These are phyloP conservation scores for Acrocephalus kingi DNA, from an alignment of 2,113 vertebrate species.

Conservation along the genomic window DNA sequence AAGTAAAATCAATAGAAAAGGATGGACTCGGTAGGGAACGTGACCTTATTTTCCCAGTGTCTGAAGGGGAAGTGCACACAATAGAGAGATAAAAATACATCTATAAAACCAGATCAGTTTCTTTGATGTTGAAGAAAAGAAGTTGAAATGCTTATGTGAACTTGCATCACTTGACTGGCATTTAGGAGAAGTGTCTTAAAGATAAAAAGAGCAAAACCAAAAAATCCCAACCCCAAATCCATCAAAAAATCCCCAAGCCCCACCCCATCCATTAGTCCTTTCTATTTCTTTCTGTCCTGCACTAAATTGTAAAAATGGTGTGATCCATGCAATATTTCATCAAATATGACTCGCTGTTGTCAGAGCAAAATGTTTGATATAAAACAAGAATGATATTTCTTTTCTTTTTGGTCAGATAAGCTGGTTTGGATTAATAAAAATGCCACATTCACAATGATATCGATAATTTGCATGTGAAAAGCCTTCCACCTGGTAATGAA, in stretches of 20 bases:
- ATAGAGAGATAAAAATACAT: slow-evolving; percentile 41
- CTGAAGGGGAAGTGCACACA: slow-evolving; percentile 25
- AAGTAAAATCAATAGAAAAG: slow-evolving; percentile 61
- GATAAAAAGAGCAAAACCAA: not conserved
- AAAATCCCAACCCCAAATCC: not conserved
- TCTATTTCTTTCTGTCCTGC: not conserved
- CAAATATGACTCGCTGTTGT: not conserved
- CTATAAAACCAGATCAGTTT: slow-evolving; percentile 5
- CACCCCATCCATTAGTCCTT: not conserved
- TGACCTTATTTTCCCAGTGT: slow-evolving; percentile 47
- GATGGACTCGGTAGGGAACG: slow-evolving; percentile 35
- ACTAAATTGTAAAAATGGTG: not conserved
- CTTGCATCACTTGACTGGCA: not conserved
- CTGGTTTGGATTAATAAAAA: slow-evolving; percentile 54
- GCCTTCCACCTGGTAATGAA: slow-evolving; percentile 52
- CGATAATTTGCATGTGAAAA: slow-evolving; percentile 61
- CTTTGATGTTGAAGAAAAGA: slow-evolving; percentile 26
- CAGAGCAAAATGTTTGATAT: slow-evolving; percentile 1
- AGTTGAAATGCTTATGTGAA: slow-evolving; percentile 19
- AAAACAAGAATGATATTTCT: slow-evolving; percentile 8
- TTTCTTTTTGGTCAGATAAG: slow-evolving; percentile 7
- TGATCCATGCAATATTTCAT: not conserved
- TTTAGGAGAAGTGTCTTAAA: not conserved
- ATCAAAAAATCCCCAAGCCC: not conserved
- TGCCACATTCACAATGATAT: slow-evolving; percentile 58